These are phyloP conservation scores for Phocides pigmalion DNA, from an alignment of 1,140 invertebrate genomes.

Conservation along the genomic window DNA sequence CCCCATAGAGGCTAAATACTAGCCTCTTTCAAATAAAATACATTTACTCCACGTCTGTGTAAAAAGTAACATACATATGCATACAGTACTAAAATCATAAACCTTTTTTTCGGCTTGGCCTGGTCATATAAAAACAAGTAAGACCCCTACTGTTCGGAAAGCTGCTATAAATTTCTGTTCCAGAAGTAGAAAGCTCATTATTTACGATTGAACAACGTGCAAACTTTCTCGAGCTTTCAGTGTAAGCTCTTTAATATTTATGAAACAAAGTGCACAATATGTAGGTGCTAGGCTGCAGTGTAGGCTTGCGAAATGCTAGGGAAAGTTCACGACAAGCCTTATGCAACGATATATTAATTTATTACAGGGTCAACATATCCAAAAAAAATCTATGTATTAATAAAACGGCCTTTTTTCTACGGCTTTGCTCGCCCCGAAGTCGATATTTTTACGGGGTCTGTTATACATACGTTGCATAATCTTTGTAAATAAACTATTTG, in stretches of 20 bases:
- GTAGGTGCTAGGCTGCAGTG: background rate
- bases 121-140: background rate
- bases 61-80: background rate
- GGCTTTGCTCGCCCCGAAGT: no score
- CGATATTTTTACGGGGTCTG: no score
- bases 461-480: no score
- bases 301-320: background rate
- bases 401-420: no score
- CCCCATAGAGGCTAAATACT: no score
- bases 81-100: no score
- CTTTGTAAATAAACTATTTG: no score
- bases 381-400: no score
- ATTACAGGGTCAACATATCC: background rate
- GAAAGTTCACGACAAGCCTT: background rate
- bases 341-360: background rate
- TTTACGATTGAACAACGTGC: conserved; percentile 29
- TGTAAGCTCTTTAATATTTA: conserved; percentile 31
- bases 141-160: conserved; percentile 8
- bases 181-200: conserved; percentile 36
- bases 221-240: conserved; percentile 41
- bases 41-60: no score
- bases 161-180: conserved; percentile 27
- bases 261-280: conserved; percentile 20
- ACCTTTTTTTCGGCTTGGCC: no score
- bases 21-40: no score